Percentiles rank a stretch among this genome's conserved stretches.
Conservation (phyloP, 2,797 vertebrate species). For the Caiman crocodilus region DNA sequence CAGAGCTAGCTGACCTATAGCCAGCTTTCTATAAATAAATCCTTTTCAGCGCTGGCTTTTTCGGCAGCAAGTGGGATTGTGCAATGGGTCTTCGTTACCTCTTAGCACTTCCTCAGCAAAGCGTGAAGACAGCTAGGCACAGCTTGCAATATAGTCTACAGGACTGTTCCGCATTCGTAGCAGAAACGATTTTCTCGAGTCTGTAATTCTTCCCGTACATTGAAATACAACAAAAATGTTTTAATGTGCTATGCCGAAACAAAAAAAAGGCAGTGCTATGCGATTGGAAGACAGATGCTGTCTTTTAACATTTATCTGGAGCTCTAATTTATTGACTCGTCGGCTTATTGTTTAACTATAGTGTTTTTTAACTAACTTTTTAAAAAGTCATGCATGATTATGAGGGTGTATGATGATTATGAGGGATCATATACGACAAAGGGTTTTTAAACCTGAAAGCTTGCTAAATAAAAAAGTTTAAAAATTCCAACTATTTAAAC, state of each 20-base stretch:
- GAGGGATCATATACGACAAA: too few relatives aligned
- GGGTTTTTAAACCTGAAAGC: too few relatives aligned
- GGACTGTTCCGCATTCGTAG: background rate
- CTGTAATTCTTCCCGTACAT: background rate
- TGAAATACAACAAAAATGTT: background rate
- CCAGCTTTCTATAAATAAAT: conserved; percentile 71
- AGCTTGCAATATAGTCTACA: background rate
- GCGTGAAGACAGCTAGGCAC: background rate
- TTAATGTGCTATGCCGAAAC: background rate
- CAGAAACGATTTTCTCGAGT: background rate
- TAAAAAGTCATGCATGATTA: background rate
- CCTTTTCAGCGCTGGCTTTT: background rate
- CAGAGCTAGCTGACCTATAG: conserved; percentile 58
- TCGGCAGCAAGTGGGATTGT: conserved; percentile 42
- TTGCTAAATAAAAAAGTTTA: too few relatives aligned
- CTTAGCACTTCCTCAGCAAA: conserved; percentile 37
- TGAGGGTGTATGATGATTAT: background rate
- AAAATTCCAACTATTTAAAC: too few relatives aligned
- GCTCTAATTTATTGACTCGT: conserved; percentile 13
- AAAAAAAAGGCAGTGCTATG: background rate
- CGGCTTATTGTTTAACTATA: background rate
- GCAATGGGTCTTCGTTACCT: conserved; percentile 49
- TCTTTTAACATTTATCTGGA: background rate
- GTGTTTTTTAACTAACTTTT: background rate
- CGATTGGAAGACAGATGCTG: background rate